Base-by-base conservation (phyloP, 2,888 invertebrate species). In the Luperina testacea region DNA sequence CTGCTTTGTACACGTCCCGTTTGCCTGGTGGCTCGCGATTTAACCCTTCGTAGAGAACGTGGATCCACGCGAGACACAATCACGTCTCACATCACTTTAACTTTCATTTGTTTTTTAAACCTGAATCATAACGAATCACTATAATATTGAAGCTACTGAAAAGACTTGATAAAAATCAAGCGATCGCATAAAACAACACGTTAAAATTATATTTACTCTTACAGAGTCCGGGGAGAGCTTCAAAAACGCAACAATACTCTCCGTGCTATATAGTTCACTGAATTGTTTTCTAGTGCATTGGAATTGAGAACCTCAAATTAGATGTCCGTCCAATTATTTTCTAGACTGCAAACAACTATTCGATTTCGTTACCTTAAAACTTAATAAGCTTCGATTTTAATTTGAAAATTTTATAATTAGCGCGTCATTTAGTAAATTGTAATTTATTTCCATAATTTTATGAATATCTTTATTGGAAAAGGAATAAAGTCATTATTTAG, bases 261-360 rank as follows among this genome's bases (percentile, higher is more conserved):
- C n/a, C 11, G 17, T 79, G 24, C 63, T 32, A 42, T n/a, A n/a
- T 15, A 42, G 15, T 27, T 57, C 27, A 68, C 45, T 57, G 3
- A 57, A 48, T 69, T 69, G 13, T 71, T 73, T 65, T 70, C 45
- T 27, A 13, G 70, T 74, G 45, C 42, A 59, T 75, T 51, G 17
- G 61, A 59, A 72, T 78, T 70, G 63, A 74, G 61, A 75, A 73
- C 61, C 67, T 59, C 71, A 77, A 61, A 69, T 78, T 81, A 81
- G 72, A 80, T 75, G 77, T 85, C 88, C 88, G 88, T 87, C 85
- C 87, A 88, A 78, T 88, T 81, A 75, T 80, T 81, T 86, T 86
- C 67, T 84, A 87, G 81, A 84, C 82, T 86, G 72, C 82, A 81
- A 72, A 67, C 64, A 65, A 81, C 80, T 69, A 70, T 71, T 82